Percentiles rank a stretch among this genome's conserved stretches.
These are phyloP conservation scores for Anguilla megastoma DNA, from an alignment of 2,797 vertebrate genomes.

Conservation along the genomic window DNA sequence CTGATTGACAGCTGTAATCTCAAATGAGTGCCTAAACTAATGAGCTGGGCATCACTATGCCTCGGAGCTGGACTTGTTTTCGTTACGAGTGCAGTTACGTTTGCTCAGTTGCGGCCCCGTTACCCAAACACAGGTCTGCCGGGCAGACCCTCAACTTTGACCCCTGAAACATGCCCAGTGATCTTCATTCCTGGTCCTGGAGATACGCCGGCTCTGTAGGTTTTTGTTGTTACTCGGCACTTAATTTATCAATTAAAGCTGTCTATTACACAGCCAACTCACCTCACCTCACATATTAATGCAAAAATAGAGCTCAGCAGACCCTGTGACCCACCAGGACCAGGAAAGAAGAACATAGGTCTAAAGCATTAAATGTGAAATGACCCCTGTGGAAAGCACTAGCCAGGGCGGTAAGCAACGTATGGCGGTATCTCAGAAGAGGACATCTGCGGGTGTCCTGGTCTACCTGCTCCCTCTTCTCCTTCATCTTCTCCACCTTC, in stretches of 20 bases:
- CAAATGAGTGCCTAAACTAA: not conserved
- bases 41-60: not conserved
- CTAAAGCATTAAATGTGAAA: not conserved
- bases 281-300: no score
- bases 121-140: not conserved
- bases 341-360: no score
- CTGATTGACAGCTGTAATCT: not conserved
- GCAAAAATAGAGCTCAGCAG: no score
- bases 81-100: not conserved
- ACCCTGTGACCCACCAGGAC: no score
- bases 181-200: not conserved
- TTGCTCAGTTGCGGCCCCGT: not conserved
- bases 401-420: not conserved
- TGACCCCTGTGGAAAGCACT: not conserved
- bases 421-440: not conserved
- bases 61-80: not conserved
- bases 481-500: constrained; percentile 94
- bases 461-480: constrained; percentile 88
- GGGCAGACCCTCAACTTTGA: not conserved
- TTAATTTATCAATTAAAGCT: not conserved
- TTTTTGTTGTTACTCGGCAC: not conserved
- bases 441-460: not conserved
- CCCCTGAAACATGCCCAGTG: not conserved
- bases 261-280: no score
- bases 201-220: not conserved